Conservation (phyloP, 2,888 invertebrate species). For the Himalopsyche kuldschensis region DNA sequence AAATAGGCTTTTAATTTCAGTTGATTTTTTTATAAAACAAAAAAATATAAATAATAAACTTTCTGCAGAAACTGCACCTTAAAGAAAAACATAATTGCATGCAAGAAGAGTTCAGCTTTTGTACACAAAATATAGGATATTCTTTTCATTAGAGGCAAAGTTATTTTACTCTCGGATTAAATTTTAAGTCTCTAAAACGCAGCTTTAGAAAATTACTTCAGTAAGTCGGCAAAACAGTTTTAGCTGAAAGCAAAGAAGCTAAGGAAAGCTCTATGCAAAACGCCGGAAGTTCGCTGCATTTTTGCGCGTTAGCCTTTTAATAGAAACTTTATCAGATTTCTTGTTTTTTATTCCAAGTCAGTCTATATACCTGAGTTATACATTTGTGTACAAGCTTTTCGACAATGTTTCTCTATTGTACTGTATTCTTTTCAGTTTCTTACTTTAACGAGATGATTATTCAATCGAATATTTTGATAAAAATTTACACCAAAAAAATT, state of each 20-base stretch:
- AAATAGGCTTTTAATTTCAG: no score
- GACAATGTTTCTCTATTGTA: no score
- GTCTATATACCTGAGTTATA: background rate
- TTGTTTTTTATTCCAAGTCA: background rate
- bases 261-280: background rate
- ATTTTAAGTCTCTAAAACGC: slow-evolving; percentile 16
- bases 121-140: background rate
- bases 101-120: background rate
- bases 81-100: background rate
- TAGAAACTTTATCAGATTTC: background rate
- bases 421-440: no score
- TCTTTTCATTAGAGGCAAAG: background rate
- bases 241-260: slow-evolving; percentile 3
- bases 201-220: slow-evolving; percentile 26
- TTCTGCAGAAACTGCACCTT: background rate
- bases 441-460: no score
- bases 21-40: no score
- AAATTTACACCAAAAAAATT: no score
- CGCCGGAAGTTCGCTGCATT: background rate
- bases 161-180: background rate
- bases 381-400: background rate
- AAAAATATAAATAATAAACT: no score
- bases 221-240: slow-evolving; percentile 30
- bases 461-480: no score
- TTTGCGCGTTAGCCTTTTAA: background rate